Conservation (phyloP, 2,113 vertebrate species). For the Podarcis raffonei region DNA sequence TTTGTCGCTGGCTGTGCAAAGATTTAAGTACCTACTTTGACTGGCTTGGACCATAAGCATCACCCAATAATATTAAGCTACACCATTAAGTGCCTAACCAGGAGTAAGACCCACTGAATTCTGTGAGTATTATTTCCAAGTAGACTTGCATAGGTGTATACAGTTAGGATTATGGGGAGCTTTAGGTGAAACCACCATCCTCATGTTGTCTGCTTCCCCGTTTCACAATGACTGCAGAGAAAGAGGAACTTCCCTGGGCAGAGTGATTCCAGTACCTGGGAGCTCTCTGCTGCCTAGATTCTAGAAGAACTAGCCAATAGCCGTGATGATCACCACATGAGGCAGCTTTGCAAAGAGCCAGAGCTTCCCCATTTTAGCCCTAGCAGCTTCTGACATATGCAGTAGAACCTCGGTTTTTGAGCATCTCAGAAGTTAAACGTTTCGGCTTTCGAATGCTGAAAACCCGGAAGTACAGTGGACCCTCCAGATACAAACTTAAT, state of each 20-base stretch:
- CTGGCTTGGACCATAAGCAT: not conserved
- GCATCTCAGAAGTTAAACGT: too few relatives aligned
- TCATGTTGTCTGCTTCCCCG: not conserved
- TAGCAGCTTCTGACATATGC: not conserved
- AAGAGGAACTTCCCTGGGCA: not conserved
- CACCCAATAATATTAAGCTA: not conserved
- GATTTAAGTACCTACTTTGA: not conserved
- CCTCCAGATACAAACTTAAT: too few relatives aligned
- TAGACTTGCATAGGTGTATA: not conserved
- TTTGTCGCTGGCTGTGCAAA: not conserved
- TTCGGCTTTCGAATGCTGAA: too few relatives aligned
- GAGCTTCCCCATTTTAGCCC: not conserved
- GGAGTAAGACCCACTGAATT: not conserved
- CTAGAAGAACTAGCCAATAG: not conserved
- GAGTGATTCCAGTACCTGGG: not conserved
- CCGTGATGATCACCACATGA: not conserved
- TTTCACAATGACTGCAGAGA: not conserved
- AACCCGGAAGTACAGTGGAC: too few relatives aligned
- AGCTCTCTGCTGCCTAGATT: not conserved
- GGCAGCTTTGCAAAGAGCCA: not conserved
- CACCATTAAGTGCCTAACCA: not conserved
- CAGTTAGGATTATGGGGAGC: not conserved
- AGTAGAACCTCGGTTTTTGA: too few relatives aligned
- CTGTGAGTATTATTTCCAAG: not conserved
- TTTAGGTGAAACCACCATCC: not conserved